These are phyloP conservation scores for Scatophagus argus DNA, from an alignment of 2,113 vertebrate species.

Conservation along the genomic window DNA sequence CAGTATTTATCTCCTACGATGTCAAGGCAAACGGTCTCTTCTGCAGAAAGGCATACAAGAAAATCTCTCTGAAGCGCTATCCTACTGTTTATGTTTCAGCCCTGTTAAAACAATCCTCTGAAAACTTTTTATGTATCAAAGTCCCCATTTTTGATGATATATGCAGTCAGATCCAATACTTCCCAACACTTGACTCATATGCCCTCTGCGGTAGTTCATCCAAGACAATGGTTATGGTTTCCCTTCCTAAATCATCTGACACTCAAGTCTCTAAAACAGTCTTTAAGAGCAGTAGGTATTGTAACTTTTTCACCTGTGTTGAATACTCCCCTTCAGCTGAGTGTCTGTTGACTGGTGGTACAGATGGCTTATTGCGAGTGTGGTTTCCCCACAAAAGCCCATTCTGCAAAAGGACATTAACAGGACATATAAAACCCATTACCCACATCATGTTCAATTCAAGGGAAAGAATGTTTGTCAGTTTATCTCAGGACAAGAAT, in stretches of 20 bases:
- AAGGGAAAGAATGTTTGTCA: neutral
- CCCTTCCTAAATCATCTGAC: fast-evolving
- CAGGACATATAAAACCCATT: constrained; percentile 10
- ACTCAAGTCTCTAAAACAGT: fast-evolving
- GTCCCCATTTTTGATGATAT: neutral
- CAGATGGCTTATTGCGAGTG: constrained; percentile 11
- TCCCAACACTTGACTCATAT: neutral
- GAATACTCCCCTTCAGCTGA: neutral
- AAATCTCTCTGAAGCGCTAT: neutral
- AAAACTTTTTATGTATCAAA: neutral
- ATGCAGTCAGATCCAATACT: neutral
- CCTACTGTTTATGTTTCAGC: neutral
- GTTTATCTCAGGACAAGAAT: constrained; percentile 15
- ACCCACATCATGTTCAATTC: neutral
- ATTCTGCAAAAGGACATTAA: fast-evolving
- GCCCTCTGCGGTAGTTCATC: neutral
- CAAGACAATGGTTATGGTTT: neutral
- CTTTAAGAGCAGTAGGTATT: fast-evolving
- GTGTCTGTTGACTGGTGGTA: constrained; percentile 19
- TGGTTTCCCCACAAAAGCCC: neutral
- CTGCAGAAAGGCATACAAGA: neutral
- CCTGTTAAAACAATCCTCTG: fast-evolving
- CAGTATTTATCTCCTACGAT: constrained; percentile 66
- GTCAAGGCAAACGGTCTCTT: constrained; percentile 73
- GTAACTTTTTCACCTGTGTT: constrained; percentile 13